A percentile compares a stretch with the other conserved stretches of the same genome.
Evolutionary conservation across 2,797 vertebrate species (phyloP).

Genomic region (Artibeus lituratus): DNA sequence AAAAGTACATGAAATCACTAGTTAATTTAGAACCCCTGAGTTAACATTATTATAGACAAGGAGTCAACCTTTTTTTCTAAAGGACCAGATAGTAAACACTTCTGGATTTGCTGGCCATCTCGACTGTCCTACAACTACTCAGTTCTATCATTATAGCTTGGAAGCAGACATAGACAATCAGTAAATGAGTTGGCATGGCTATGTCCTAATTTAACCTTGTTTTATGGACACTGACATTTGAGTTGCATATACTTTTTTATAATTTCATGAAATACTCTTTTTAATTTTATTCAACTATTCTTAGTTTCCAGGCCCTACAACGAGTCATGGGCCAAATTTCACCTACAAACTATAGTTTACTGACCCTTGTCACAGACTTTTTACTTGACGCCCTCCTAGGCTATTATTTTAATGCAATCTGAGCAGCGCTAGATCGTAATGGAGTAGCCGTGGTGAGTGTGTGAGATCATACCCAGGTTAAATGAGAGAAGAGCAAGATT

Average conservation of each 20-base stretch:
- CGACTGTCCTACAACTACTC: not conserved
- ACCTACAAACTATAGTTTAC: not conserved
- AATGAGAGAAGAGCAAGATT: not conserved
- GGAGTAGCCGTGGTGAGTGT: not conserved
- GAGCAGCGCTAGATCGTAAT: not conserved
- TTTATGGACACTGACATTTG: not conserved
- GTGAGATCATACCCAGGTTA: not conserved
- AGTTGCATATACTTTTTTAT: not conserved
- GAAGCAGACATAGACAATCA: not conserved
- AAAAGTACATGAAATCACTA: not conserved
- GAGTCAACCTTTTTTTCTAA: not conserved
- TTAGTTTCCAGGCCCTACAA: not conserved
- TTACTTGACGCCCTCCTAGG: not conserved
- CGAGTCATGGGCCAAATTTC: not conserved
- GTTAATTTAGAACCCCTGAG: not conserved
- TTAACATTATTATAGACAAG: not conserved
- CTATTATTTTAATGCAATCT: not conserved
- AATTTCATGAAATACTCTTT: not conserved
- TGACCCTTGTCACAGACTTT: not conserved
- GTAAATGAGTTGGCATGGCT: not conserved
- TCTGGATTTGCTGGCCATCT: not conserved
- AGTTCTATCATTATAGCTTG: not conserved
- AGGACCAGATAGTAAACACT: not conserved
- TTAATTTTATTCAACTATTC: not conserved
- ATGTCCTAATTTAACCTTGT: not conserved